These are phyloP conservation scores for Oplegnathus fasciatus DNA, from an alignment of 2,113 vertebrate species.

Conservation along the genomic window DNA sequence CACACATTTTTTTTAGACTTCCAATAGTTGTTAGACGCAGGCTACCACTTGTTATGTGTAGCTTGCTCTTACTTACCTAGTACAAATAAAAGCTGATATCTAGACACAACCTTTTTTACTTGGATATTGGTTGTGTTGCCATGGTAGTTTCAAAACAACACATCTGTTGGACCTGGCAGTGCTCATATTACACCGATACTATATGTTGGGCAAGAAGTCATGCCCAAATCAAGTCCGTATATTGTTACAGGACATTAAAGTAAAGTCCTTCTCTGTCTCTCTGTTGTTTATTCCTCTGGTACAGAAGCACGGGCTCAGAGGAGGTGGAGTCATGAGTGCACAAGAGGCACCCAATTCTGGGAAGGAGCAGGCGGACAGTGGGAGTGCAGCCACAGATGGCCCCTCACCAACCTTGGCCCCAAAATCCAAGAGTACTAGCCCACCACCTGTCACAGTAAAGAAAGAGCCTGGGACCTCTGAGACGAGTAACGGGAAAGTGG, in stretches of 20 bases:
- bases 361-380: conserved; percentile 75
- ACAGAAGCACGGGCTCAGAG: conserved; percentile 73
- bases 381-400: conserved; percentile 70
- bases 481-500: conserved; percentile 88
- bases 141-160: conserved; percentile 18
- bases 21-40: conserved; percentile 19
- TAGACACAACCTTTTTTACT: background rate
- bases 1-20: conserved; percentile 10
- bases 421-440: conserved; percentile 63
- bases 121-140: background rate
- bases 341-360: conserved; percentile 78
- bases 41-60: conserved; percentile 3
- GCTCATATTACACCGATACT: background rate
- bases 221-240: background rate
- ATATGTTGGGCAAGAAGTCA: background rate
- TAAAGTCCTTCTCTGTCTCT: conserved; percentile 35
- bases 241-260: background rate
- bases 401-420: conserved; percentile 82
- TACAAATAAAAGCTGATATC: conserved; percentile 7
- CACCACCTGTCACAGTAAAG: conserved; percentile 88
- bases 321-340: conserved; percentile 83
- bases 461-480: conserved; percentile 85
- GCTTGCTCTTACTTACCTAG: background rate
- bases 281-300: conserved; percentile 33
- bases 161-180: background rate